Evolutionary conservation across 2,113 vertebrate genomes (phyloP).

Genomic region (Chlorocebus sabaeus): DNA sequence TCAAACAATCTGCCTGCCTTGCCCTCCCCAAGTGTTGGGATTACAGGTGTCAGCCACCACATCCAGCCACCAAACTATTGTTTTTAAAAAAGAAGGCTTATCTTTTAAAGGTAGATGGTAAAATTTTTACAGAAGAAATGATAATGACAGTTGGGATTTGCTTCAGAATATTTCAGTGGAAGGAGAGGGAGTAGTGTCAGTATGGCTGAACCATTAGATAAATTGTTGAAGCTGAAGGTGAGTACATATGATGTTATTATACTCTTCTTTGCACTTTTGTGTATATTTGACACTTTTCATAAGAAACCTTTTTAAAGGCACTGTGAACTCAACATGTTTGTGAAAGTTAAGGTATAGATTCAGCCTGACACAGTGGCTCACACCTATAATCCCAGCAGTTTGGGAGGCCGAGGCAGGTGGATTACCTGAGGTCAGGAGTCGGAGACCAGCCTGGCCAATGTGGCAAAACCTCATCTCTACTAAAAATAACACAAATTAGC

Average conservation of each 20-base stretch:
- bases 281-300: neutral
- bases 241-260: neutral
- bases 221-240: neutral
- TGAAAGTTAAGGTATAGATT: no score
- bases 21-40: no score
- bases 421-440: no score
- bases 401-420: no score
- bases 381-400: no score
- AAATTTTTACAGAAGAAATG: conserved; percentile 28
- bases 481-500: no score
- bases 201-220: neutral
- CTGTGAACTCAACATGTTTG: neutral
- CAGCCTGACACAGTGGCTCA: no score
- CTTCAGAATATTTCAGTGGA: neutral
- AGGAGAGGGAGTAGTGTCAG: neutral
- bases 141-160: neutral
- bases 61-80: neutral
- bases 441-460: no score
- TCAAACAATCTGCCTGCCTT: no score
- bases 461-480: no score
- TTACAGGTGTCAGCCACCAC: no score
- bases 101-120: conserved; percentile 1
- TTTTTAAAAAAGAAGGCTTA: neutral
- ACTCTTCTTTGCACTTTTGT: neutral
- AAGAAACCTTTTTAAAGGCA: neutral